Evolutionary conservation across 2,888 invertebrate genomes (phyloP).

Genomic region (Mylabris sibirica): DNA sequence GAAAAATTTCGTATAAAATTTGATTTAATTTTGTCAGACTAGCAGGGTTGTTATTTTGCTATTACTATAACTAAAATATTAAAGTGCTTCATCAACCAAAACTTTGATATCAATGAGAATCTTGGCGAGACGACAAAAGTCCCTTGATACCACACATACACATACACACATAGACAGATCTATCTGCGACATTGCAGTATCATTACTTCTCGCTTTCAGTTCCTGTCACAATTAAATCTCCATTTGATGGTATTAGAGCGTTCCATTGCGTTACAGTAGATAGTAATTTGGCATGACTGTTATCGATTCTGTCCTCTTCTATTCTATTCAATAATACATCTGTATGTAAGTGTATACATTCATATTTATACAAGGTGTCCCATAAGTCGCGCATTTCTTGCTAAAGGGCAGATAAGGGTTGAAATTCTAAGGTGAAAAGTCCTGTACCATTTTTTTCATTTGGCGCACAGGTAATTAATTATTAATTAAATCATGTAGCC

Average conservation of each 20-base stretch:
- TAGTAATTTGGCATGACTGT: background rate
- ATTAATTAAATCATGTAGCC: no score
- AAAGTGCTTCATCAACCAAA: background rate
- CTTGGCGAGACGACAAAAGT: background rate
- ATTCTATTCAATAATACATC: background rate
- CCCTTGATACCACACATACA: background rate
- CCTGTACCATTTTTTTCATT: no score
- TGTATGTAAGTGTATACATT: background rate
- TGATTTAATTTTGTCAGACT: no score
- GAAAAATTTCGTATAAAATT: no score
- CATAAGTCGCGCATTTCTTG: no score
- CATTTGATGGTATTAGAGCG: background rate
- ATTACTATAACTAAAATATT: background rate
- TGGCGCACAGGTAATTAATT: no score
- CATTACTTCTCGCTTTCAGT: conserved; percentile 6
- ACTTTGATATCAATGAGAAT: background rate
- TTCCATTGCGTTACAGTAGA: background rate
- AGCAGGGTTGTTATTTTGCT: no score
- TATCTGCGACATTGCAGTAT: background rate
- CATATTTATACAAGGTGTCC: background rate
- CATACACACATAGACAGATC: background rate
- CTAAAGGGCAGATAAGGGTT: no score
- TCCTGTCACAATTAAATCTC: conserved; percentile 6
- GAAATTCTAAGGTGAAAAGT: no score
- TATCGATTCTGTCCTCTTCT: background rate